Conservation (phyloP, 2,113 vertebrate species). For the Eurypyga helias region DNA sequence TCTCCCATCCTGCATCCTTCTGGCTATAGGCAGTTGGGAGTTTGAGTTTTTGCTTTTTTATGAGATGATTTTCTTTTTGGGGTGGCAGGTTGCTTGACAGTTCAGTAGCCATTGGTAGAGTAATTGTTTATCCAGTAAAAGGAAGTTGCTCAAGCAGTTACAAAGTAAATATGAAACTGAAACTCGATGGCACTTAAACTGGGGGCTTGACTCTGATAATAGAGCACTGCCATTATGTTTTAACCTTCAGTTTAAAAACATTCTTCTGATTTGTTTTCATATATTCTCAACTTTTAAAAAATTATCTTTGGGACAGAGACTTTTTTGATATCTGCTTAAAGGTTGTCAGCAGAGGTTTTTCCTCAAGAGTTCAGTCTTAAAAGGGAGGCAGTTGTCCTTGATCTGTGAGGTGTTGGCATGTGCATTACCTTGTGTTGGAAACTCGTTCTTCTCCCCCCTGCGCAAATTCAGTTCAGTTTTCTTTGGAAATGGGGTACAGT, state of each 20-base stretch:
- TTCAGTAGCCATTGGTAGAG: not conserved
- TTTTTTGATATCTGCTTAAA: not conserved
- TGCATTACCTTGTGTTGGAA: not conserved
- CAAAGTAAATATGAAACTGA: not conserved
- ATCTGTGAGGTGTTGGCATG: not conserved
- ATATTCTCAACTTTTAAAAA: not conserved
- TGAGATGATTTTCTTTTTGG: not conserved
- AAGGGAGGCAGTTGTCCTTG: not conserved
- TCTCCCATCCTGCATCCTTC: not conserved
- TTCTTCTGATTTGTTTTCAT: not conserved
- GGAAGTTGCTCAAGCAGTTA: not conserved
- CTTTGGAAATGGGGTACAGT: not conserved
- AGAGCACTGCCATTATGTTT: not conserved
- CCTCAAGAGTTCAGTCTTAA: not conserved
- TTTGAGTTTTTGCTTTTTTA: not conserved
- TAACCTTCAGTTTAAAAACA: not conserved
- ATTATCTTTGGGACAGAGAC: not conserved
- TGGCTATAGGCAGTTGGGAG: not conserved
- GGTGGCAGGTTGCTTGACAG: not conserved
- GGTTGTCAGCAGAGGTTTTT: not conserved
- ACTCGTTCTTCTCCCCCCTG: rapidly evolving
- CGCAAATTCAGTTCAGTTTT: not conserved
- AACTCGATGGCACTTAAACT: not conserved
- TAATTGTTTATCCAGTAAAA: not conserved
- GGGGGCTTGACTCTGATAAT: not conserved